Evolutionary conservation across 1,140 invertebrate species (phyloP).

Genomic region (Danaus plexippus): DNA sequence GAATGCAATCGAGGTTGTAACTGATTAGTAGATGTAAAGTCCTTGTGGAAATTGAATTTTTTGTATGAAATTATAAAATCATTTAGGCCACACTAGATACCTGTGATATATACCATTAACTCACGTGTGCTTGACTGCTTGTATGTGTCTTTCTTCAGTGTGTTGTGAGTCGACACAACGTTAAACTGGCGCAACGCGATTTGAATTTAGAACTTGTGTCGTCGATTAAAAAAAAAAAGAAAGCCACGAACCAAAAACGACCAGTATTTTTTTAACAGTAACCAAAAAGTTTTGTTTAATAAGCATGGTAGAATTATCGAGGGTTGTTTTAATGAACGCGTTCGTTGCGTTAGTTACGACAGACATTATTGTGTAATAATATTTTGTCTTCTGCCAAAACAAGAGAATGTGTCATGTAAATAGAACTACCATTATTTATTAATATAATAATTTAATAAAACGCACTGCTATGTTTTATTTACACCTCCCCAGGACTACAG

Average conservation of each 20-base stretch:
- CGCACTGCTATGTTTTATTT: conserved; percentile 50
- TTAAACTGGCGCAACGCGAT: conserved; percentile 14
- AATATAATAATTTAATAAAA: conserved; percentile 71
- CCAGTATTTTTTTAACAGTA: conserved; percentile 61
- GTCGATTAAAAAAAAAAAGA: conserved; percentile 16
- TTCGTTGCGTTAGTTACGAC: conserved; percentile 46
- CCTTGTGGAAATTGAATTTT: conserved; percentile 11
- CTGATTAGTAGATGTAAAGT: conserved; percentile 20
- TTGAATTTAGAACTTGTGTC: conserved; percentile 16
- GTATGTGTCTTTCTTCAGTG: conserved; percentile 48
- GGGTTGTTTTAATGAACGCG: conserved; percentile 19
- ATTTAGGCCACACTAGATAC: conserved; percentile 63
- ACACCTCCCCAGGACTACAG: neutral
- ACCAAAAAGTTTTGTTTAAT: conserved; percentile 45
- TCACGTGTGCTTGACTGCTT: conserved; percentile 59
- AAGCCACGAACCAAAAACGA: conserved; percentile 59
- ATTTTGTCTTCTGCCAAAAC: conserved; percentile 70
- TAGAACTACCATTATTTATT: conserved; percentile 73
- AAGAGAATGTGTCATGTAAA: conserved; percentile 72
- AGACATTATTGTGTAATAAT: conserved; percentile 60
- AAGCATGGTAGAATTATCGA: conserved; percentile 18
- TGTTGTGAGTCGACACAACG: conserved; percentile 34
- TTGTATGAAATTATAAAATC: conserved; percentile 40
- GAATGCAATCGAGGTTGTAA: conserved; percentile 27
- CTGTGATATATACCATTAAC: conserved; percentile 66